Base-by-base conservation (phyloP, 2,888 invertebrate species). In the Acronicta aceris region DNA sequence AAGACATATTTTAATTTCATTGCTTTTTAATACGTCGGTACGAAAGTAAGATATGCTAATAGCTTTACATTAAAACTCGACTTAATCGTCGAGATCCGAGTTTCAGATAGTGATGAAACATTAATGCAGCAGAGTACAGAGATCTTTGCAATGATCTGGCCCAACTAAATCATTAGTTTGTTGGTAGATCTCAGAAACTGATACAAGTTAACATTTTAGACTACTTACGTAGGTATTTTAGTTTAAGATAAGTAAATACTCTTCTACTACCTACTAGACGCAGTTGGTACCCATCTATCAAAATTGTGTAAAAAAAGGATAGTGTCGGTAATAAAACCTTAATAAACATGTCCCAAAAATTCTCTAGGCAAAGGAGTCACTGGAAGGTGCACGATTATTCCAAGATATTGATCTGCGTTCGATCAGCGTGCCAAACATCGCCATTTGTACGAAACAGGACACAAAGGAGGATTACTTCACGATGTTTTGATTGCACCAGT, bases 401-500 rank as follows among this genome's bases (percentile, higher is more conserved):
- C 73, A 74, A 79, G 91, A 91, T 92, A 89, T 88, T 78, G 88
- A 91, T 91, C 77, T 71, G 57, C 45, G 60, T 55, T 57, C 66
- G 73, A 68, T 69, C 76, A 80, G 61, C 49, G 75, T 78, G 77
- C 79, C 74, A 76, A 78, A 84, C 81, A 78, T 74, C 84, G 83
- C 84, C 89, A 87, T 88, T 86, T 88, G 88, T 86, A 81, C 82
- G 78, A 63, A 71, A 59, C 66, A 79, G 67, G 51, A 68, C 71
- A 82, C 85, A 87, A 90, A 87, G 85, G 78, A 76, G 89, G 84
- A 90, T 91, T 90, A 91, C 74, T 85, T 87, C 84, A 87, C 89
- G 86, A 88, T 92, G 87, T 91, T 90, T 92, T 92, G 89, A 90
- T 91, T 88, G 82, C 86, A 85, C 65, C 82, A 84, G 83, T 79